Conservation (phyloP, 2,888 invertebrate species). For the Macrophya alboannulata region DNA sequence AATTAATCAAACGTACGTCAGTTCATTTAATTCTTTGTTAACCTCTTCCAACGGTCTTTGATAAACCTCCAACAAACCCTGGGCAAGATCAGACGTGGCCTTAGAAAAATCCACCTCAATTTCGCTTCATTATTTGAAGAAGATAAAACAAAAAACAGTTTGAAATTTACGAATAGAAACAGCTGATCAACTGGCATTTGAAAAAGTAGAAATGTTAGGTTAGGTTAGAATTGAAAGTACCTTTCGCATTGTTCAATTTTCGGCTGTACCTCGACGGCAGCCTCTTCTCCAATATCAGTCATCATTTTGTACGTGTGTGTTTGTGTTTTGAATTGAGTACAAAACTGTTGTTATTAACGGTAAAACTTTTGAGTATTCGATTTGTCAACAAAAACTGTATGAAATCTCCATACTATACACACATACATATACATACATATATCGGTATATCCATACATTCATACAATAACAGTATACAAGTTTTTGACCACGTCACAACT, state of each 20-base stretch:
- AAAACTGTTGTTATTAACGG: neutral
- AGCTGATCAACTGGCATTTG: slow-evolving; percentile 27
- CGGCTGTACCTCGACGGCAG: slow-evolving; percentile 65
- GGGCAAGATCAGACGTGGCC: slow-evolving; percentile 71
- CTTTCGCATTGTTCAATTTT: slow-evolving; percentile 61
- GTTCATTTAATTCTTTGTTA: slow-evolving; percentile 77
- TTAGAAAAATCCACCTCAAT: slow-evolving; percentile 66
- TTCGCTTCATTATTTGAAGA: neutral
- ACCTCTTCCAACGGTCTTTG: slow-evolving; percentile 76
- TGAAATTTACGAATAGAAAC: slow-evolving; percentile 2
- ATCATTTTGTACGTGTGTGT: slow-evolving; percentile 67
- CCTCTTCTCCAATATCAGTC: slow-evolving; percentile 71
- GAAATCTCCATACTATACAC: neutral
- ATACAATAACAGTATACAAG: neutral
- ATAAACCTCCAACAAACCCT: slow-evolving; percentile 76
- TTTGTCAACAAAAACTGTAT: slow-evolving; percentile 40
- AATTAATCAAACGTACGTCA: slow-evolving; percentile 74
- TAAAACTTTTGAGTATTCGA: neutral
- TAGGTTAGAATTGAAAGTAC: slow-evolving; percentile 51
- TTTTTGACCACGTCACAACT: slow-evolving; percentile 39
- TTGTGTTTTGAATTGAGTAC: neutral
- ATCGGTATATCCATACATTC: neutral
- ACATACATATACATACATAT: rapidly evolving
- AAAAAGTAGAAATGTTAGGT: slow-evolving; percentile 61
- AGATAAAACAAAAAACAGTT: slow-evolving; percentile 19